Percentiles rank a stretch among this genome's conserved stretches.
Evolutionary conservation across 2,888 invertebrate species (phyloP).

Genomic region (Amphimallon solstitiale): DNA sequence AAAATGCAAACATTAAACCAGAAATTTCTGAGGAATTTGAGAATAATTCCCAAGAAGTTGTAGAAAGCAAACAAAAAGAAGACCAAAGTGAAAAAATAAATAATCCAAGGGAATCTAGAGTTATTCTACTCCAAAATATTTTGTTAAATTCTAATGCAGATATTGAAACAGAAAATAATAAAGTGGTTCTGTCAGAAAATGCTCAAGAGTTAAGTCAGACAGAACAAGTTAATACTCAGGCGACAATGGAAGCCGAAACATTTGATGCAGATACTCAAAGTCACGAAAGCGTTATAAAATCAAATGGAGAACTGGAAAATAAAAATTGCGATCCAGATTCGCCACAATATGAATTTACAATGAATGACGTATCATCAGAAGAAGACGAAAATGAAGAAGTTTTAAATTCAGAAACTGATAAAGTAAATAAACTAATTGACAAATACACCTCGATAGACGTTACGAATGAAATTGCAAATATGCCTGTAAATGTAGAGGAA

Average conservation of each 20-base stretch:
- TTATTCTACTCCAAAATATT: slow-evolving; percentile 19
- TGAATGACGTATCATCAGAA: slow-evolving; percentile 48
- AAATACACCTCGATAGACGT: slow-evolving; percentile 9
- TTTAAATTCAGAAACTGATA: slow-evolving; percentile 6
- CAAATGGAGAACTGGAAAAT: not conserved
- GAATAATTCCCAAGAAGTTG: slow-evolving; percentile 1
- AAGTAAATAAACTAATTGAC: slow-evolving; percentile 29
- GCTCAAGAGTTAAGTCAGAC: not conserved
- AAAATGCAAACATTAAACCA: not conserved
- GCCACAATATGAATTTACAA: slow-evolving; percentile 50
- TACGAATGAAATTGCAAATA: slow-evolving; percentile 1
- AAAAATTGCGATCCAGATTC: slow-evolving; percentile 11
- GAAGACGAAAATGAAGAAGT: slow-evolving; percentile 7
- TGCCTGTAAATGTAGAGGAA: not conserved
- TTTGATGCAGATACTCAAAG: slow-evolving; percentile 1
- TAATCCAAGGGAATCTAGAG: not conserved
- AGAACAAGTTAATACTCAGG: not conserved
- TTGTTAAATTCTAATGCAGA: not conserved
- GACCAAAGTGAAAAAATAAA: not conserved
- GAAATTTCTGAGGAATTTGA: slow-evolving; percentile 2
- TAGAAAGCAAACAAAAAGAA: not conserved
- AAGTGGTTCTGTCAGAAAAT: not conserved
- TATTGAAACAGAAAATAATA: not conserved
- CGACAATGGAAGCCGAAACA: not conserved
- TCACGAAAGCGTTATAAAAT: not conserved